These are phyloP conservation scores for Kryptopterus vitreolus DNA, from an alignment of 2,797 vertebrate species.

Conservation along the genomic window DNA sequence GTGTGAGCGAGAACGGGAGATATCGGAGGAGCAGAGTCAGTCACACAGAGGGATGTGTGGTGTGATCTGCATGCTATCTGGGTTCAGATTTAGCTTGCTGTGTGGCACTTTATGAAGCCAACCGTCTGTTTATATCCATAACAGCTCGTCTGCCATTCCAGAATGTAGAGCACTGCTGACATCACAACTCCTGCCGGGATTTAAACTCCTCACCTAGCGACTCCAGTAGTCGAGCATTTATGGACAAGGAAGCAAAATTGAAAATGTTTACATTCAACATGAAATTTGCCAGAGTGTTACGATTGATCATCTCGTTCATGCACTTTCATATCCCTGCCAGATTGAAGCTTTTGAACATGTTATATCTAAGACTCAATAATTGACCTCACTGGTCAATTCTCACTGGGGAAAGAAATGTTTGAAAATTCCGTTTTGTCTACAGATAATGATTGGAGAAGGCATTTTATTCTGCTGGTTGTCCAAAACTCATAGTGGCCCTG, in stretches of 20 bases:
- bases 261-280: neutral
- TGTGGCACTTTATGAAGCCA: slow-evolving; percentile 34
- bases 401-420: slow-evolving; percentile 16
- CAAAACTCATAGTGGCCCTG: slow-evolving; percentile 78
- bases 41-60: slow-evolving; percentile 48
- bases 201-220: slow-evolving; percentile 47
- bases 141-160: slow-evolving; percentile 38
- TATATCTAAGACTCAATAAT: neutral
- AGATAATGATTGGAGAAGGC: slow-evolving; percentile 98
- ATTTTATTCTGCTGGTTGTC: slow-evolving; percentile 95
- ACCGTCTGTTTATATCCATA: slow-evolving; percentile 45
- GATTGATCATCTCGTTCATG: neutral
- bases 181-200: slow-evolving; percentile 50
- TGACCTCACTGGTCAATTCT: no score
- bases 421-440: slow-evolving; percentile 45
- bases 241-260: neutral
- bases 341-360: neutral
- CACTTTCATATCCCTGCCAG: neutral
- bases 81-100: slow-evolving; percentile 46
- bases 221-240: slow-evolving; percentile 15
- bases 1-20: neutral
- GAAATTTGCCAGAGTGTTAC: neutral
- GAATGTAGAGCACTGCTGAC: slow-evolving; percentile 32
- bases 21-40: slow-evolving; percentile 33
- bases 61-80: slow-evolving; percentile 43